phyloP scores from a whole-genome alignment of 2,113 vertebrate genomes.

The Bucco capensis region DNA sequence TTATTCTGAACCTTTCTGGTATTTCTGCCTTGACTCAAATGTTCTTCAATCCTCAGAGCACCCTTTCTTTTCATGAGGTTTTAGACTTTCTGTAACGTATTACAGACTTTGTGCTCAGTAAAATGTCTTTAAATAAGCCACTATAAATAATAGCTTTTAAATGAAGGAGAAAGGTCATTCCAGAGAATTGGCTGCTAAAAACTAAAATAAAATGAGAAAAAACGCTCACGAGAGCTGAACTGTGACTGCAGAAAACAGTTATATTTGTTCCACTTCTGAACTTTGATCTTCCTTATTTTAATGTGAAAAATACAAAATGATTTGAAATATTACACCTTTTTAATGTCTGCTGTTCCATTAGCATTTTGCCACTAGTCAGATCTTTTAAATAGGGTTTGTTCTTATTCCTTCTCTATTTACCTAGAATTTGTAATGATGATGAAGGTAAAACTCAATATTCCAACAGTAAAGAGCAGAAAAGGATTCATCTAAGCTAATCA shows the following conservation, averaged over 20 bases:
- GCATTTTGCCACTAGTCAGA: background rate
- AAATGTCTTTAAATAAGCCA: background rate
- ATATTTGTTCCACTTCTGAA: background rate
- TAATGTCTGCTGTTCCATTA: background rate
- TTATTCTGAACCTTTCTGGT: background rate
- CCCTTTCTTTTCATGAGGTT: background rate
- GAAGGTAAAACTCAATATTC: background rate
- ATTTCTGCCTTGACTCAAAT: background rate
- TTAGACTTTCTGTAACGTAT: background rate
- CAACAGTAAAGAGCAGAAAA: background rate
- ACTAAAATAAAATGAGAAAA: background rate
- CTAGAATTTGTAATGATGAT: background rate
- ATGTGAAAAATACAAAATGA: background rate
- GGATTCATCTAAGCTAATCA: background rate
- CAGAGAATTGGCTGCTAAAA: background rate
- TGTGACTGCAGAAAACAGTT: background rate
- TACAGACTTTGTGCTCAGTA: background rate
- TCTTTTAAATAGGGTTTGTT: background rate
- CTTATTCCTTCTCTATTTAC: background rate
- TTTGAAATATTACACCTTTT: background rate
- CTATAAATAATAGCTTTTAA: background rate
- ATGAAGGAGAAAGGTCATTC: background rate
- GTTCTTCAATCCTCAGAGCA: background rate
- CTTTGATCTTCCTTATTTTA: background rate
- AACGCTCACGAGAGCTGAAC: background rate